Evolutionary conservation across 2,888 invertebrate genomes (phyloP), one percentile per base, ranked within the genome.

Genomic region (Gortyna flavago): DNA sequence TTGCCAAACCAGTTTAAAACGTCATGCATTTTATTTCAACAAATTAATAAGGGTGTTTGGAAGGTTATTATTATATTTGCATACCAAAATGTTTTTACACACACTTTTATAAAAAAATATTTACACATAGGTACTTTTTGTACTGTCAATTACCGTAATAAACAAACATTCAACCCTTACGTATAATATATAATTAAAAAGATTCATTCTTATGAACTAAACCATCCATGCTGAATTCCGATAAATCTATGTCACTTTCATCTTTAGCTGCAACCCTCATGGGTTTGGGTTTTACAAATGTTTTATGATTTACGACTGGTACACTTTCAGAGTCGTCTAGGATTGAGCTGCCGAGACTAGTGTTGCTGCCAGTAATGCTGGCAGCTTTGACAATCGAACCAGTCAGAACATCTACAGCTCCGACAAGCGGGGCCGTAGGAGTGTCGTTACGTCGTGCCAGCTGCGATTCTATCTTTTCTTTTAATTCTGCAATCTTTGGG

Each of bases 391-490:
- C 74, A 75, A 92, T 87, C 1, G 93, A 91, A 2, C 92, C 93
- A 25, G 92, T 89, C 41, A 96, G 83, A 16, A 96, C 91, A 80
- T 96, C 95, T 11, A 96, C 92, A 72, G 95, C 94, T 25, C 96
- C 96, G 2, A 93, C 92, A 6, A 95, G 89, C 13, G 91, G 92
- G 21, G 92, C 92, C 18, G 94, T 91, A 38, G 93, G 90, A 32
- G 94, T 94, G n/a, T 93, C 93, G 57, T 92, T 94, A n/a, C 97
- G 93, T 44, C 94, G 89, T 9, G 94, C 94, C 84, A 97, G 93
- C 90, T 97, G 97, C 9, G 95, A 94, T 89, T 97, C 97, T 57
- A 97, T 97, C n/a, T 95, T 96, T 86, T 96, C 93, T 75, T 97
- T 97, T 75, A 97, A 91, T 91, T 97, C 96, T 5, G 97, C 96